A percentile compares a stretch with the other conserved stretches of the same genome.
These are phyloP conservation scores for Drosophila sp. DNA, from an alignment of 1,140 invertebrate genomes.

Conservation along the genomic window DNA sequence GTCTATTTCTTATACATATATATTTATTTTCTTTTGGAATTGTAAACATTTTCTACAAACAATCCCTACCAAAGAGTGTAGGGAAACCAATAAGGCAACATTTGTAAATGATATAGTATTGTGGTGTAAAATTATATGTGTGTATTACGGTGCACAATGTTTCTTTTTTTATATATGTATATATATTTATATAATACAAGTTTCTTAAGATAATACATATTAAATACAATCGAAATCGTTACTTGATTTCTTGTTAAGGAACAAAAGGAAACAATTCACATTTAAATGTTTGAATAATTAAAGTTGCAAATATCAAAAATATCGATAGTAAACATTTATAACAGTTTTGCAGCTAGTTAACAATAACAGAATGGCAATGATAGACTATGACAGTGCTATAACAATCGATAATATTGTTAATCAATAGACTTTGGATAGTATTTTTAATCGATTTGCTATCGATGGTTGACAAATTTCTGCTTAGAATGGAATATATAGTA, in stretches of 20 bases:
- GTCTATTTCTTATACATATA: too few relatives aligned
- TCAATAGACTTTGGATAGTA: conserved; percentile 12
- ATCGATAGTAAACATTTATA: background rate
- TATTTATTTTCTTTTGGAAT: background rate
- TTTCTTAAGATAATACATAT: conserved; percentile 6
- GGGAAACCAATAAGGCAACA: too few relatives aligned
- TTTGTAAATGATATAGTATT: background rate
- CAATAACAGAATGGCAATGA: background rate
- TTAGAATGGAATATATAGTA: background rate
- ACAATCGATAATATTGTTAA: conserved; percentile 12
- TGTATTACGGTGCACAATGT: conserved; percentile 4
- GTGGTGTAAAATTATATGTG: conserved; percentile 9
- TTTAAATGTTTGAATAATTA: background rate
- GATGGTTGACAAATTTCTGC: background rate
- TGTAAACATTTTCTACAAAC: background rate
- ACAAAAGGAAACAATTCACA: conserved; percentile 11
- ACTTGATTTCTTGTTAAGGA: conserved; percentile 13
- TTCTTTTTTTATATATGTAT: too few relatives aligned
- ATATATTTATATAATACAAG: conserved; percentile 9
- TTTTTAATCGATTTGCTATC: conserved; percentile 13
- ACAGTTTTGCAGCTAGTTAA: background rate
- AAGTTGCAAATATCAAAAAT: conserved; percentile 2
- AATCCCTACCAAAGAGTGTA: background rate
- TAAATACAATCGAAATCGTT: conserved; percentile 3
- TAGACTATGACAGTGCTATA: background rate